phyloP scores from a whole-genome alignment of 2,113 vertebrate species.

The Hippocampus mohnikei region DNA sequence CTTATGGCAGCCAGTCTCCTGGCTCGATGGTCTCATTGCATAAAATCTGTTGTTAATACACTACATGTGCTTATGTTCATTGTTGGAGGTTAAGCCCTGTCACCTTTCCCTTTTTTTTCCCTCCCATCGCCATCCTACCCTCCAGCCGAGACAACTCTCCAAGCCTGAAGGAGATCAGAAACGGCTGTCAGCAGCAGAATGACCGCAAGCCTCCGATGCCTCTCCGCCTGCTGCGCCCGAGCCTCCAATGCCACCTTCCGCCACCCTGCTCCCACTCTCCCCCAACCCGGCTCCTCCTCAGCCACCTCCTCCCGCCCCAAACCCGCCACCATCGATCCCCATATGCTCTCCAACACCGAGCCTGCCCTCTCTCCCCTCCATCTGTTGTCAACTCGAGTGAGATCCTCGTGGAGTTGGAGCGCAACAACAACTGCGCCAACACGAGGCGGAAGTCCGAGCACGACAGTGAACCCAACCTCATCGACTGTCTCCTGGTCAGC shows the following conservation, averaged over 20 bases:
- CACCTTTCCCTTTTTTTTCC: neutral
- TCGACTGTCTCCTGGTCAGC: constrained; percentile 97
- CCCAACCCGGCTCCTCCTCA: constrained; percentile 29
- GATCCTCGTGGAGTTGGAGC: constrained; percentile 94
- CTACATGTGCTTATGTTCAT: neutral
- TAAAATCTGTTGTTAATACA: neutral
- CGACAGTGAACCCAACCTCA: constrained; percentile 95
- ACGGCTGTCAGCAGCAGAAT: constrained; percentile 93
- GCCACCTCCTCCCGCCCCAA: constrained; percentile 38
- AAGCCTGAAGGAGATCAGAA: constrained; percentile 96
- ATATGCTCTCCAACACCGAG: constrained; percentile 32
- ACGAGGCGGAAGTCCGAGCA: constrained; percentile 80
- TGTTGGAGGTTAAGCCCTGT: neutral
- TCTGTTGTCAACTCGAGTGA: constrained; percentile 92
- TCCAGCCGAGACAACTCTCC: constrained; percentile 94
- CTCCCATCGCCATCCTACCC: neutral
- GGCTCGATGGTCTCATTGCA: constrained; percentile 5
- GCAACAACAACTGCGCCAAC: constrained; percentile 89
- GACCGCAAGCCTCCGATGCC: constrained; percentile 95
- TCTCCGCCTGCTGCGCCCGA: constrained; percentile 88
- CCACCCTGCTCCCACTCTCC: constrained; percentile 47
- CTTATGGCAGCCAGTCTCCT: constrained; percentile 10
- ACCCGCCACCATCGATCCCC: constrained; percentile 57
- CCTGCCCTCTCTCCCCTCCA: constrained; percentile 76
- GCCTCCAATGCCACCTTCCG: constrained; percentile 76